A percentile compares a stretch with the other conserved stretches of the same genome.
Conservation (phyloP, 2,888 invertebrate species). For the Drosophila nigritarsus region DNA sequence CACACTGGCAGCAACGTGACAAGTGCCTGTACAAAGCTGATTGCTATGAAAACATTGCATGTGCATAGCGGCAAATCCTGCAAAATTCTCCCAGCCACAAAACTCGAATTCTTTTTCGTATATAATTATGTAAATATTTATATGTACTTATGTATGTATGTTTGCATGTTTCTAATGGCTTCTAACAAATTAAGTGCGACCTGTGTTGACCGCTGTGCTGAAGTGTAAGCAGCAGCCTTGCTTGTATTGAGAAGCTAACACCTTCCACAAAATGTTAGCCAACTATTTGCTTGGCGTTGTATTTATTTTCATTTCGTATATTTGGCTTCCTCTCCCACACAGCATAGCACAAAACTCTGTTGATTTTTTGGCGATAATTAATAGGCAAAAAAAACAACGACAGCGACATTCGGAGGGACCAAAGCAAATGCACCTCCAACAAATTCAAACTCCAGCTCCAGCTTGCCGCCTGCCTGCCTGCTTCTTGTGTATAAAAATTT, state of each 20-base stretch:
- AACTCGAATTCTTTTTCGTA: not conserved
- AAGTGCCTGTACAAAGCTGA: conserved; percentile 41
- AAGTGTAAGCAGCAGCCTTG: conserved; percentile 2
- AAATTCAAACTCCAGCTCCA: conserved; percentile 10
- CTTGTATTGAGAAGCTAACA: conserved; percentile 24
- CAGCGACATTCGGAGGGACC: conserved; percentile 29
- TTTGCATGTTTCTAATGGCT: conserved; percentile 4
- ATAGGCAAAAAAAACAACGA: conserved; percentile 61
- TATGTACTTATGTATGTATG: not conserved
- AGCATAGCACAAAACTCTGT: conserved; percentile 37
- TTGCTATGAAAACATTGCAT: conserved; percentile 32
- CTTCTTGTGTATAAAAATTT: conserved; percentile 71
- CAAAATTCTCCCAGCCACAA: conserved; percentile 24
- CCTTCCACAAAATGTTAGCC: conserved; percentile 25
- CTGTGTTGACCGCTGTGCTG: conserved; percentile 39
- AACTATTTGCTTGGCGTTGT: conserved; percentile 26
- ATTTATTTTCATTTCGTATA: conserved; percentile 50
- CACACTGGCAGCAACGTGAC: conserved; percentile 56
- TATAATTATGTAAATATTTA: not conserved
- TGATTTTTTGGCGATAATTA: conserved; percentile 66
- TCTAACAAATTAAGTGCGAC: conserved; percentile 51
- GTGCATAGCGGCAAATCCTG: not conserved
- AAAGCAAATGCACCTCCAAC: conserved; percentile 5
- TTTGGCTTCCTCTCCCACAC: conserved; percentile 57
- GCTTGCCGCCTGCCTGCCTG: conserved; percentile 11